Evolutionary conservation across 2,797 vertebrate genomes (phyloP).

Genomic region (Nasua narica): DNA sequence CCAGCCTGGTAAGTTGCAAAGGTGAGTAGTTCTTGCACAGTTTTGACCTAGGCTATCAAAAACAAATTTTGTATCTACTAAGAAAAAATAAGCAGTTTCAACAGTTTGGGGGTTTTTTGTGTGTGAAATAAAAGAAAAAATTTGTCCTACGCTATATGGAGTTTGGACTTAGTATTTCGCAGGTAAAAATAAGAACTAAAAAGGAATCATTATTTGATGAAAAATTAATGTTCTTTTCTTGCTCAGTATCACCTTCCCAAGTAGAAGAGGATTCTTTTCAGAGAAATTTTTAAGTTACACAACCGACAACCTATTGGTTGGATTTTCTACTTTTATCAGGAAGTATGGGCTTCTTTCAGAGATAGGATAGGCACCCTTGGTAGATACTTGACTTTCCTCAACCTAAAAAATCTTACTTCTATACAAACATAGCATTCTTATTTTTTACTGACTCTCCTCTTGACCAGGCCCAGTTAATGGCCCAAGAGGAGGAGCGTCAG

Average conservation of each 20-base stretch:
- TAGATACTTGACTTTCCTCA: background rate
- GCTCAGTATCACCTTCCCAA: background rate
- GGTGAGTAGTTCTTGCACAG: background rate
- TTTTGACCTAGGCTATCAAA: conserved; percentile 23
- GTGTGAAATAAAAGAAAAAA: conserved; percentile 40
- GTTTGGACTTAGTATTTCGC: background rate
- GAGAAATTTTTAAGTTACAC: background rate
- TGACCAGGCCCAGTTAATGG: conserved; percentile 89
- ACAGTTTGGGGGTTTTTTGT: background rate
- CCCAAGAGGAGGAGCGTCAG: conserved; percentile 87
- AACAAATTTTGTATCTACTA: conserved; percentile 24
- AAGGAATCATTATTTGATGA: background rate
- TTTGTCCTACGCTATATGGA: background rate
- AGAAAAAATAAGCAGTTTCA: conserved; percentile 27
- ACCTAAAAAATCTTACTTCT: background rate
- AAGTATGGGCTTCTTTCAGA: conserved; percentile 18
- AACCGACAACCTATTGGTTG: background rate
- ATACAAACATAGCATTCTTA: background rate
- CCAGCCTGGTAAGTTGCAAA: background rate
- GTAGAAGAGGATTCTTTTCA: background rate
- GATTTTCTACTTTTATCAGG: conserved; percentile 16
- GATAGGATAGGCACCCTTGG: background rate
- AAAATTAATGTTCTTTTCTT: conserved; percentile 13
- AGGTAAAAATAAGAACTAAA: conserved; percentile 39
- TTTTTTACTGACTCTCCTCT: conserved; percentile 59